These are phyloP conservation scores for Corythaeola cristata DNA, from an alignment of 2,113 vertebrate genomes.

Conservation along the genomic window DNA sequence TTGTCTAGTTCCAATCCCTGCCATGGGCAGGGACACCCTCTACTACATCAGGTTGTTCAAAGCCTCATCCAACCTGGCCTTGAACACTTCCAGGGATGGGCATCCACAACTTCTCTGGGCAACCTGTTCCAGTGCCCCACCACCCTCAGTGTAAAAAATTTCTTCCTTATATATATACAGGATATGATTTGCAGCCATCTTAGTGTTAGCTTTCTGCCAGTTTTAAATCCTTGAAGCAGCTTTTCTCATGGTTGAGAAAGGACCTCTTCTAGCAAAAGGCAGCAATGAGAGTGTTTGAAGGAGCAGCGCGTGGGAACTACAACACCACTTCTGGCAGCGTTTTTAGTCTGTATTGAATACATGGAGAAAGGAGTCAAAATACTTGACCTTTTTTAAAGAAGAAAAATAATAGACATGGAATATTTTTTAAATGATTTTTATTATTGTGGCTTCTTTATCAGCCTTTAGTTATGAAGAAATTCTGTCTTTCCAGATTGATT, in stretches of 20 bases:
- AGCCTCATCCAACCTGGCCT: no score
- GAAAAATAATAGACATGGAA: background rate
- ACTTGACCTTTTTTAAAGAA: background rate
- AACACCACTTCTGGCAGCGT: background rate
- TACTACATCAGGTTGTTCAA: no score
- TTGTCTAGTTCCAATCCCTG: no score
- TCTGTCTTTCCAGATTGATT: background rate
- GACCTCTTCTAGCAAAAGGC: background rate
- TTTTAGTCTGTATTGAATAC: background rate
- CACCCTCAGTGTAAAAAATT: no score
- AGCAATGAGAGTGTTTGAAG: background rate
- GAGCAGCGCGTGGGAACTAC: fast-evolving
- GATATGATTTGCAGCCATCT: fast-evolving
- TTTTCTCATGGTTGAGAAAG: background rate
- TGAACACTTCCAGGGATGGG: no score
- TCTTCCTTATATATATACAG: no score
- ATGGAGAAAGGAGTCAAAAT: background rate
- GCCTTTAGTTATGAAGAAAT: background rate
- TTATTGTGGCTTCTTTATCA: background rate
- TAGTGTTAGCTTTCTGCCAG: background rate
- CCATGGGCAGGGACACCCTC: no score
- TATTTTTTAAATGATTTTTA: background rate
- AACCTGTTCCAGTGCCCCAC: no score
- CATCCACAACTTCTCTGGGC: no score
- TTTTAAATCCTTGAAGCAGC: background rate